phyloP scores from a whole-genome alignment of 2,113 vertebrate species.

The Leptobrachium ailaonicum region DNA sequence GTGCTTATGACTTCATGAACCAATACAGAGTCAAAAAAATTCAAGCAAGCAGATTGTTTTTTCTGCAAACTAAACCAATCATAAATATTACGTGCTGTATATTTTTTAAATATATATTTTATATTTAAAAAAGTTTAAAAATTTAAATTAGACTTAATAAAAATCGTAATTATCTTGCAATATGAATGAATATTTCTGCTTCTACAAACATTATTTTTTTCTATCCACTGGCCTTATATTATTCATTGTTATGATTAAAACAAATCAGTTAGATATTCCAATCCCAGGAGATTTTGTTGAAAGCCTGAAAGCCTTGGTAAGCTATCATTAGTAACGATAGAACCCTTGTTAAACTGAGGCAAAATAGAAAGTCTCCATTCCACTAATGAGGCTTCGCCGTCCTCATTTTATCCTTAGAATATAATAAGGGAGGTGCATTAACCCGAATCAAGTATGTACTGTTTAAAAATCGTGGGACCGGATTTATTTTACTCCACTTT shows the following conservation, averaged over 20 bases:
- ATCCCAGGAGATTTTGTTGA: not conserved
- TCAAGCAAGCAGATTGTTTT: too few species aligned
- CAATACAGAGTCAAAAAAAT: too few species aligned
- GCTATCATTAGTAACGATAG: not conserved
- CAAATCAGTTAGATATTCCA: slow-evolving; percentile 3
- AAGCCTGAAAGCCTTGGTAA: not conserved
- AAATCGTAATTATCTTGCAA: too few species aligned
- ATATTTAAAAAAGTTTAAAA: too few species aligned
- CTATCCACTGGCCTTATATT: not conserved
- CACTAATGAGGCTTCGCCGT: not conserved
- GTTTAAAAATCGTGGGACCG: too few species aligned
- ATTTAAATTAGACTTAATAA: too few species aligned
- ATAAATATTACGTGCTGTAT: too few species aligned
- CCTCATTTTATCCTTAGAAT: not conserved
- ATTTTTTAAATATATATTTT: too few species aligned
- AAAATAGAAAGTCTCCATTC: not conserved
- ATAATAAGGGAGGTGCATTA: not conserved
- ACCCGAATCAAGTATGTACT: not conserved
- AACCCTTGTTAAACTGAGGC: not conserved
- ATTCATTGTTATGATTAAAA: slow-evolving; percentile 12
- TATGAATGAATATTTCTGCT: not conserved
- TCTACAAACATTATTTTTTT: not conserved
- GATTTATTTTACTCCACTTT: too few species aligned
- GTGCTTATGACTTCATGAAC: too few species aligned
- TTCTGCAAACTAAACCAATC: too few species aligned